phyloP scores from a whole-genome alignment of 1,140 invertebrate genomes.

The Diprion similis region DNA sequence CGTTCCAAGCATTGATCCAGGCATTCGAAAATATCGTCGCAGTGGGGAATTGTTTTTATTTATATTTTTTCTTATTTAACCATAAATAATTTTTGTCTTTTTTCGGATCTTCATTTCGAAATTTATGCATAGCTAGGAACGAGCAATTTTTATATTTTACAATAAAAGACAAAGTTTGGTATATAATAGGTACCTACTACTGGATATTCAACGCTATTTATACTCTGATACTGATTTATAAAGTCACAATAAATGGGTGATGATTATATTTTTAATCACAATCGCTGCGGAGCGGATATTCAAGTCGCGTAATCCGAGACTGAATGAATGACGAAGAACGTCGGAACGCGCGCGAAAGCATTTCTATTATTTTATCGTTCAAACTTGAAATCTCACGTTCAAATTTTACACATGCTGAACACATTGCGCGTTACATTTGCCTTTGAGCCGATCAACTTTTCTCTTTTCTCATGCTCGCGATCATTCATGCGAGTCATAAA shows the following conservation, averaged over 20 bases:
- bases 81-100: conserved; percentile 19
- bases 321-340: too few species aligned
- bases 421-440: too few species aligned
- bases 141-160: conserved; percentile 17
- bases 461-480: too few species aligned
- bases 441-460: too few species aligned
- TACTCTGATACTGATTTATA: conserved; percentile 1
- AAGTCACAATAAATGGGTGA: not conserved
- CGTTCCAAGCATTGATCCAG: not conserved
- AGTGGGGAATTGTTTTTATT: conserved; percentile 15
- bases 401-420: too few species aligned
- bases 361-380: too few species aligned
- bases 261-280: conserved; percentile 1
- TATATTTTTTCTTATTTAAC: conserved; percentile 8
- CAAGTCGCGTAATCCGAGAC: not conserved
- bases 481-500: too few species aligned
- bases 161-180: conserved; percentile 18
- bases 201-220: not conserved
- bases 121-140: too few species aligned
- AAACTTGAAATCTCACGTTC: too few species aligned
- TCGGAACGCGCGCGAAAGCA: too few species aligned
- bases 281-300: not conserved
- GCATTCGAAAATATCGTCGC: conserved; percentile 7
- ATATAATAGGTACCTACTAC: not conserved
- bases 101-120: not conserved